Evolutionary conservation across 2,888 invertebrate species (phyloP).

Genomic region (Stictocephala bisonia): DNA sequence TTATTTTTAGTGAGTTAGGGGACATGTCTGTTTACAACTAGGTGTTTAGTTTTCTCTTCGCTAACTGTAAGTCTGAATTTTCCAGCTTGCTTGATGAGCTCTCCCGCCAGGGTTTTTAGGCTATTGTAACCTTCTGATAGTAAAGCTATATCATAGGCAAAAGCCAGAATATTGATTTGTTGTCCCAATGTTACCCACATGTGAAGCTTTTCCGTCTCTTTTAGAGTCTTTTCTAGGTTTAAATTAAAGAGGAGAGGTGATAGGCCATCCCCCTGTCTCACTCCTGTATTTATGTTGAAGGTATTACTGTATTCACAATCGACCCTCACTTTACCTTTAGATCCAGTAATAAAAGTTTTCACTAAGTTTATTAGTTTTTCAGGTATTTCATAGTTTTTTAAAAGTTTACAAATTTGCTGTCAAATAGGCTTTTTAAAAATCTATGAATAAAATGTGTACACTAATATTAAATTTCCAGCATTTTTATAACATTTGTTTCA

Average conservation of each 20-base stretch:
- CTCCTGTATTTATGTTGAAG: too few species aligned
- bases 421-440: too few species aligned
- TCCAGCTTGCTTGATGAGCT: too few species aligned
- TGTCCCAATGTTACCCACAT: neutral
- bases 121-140: neutral
- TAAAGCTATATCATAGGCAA: neutral
- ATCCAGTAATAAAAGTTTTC: constrained; percentile 51
- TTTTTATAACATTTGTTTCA: too few species aligned
- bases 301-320: constrained; percentile 49
- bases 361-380: neutral
- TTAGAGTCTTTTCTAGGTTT: neutral
- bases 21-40: too few species aligned
- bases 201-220: neutral
- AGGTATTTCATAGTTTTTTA: neutral
- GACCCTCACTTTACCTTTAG: constrained; percentile 60
- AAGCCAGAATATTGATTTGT: neutral
- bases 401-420: neutral
- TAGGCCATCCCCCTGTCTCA: constrained; percentile 28
- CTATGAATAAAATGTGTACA: too few species aligned
- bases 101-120: neutral
- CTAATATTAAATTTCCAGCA: too few species aligned
- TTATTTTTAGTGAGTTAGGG: too few species aligned
- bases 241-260: neutral
- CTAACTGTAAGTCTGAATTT: too few species aligned
- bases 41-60: too few species aligned